phyloP scores from a whole-genome alignment of 1,140 invertebrate genomes.

The Zaprionus inermis region DNA sequence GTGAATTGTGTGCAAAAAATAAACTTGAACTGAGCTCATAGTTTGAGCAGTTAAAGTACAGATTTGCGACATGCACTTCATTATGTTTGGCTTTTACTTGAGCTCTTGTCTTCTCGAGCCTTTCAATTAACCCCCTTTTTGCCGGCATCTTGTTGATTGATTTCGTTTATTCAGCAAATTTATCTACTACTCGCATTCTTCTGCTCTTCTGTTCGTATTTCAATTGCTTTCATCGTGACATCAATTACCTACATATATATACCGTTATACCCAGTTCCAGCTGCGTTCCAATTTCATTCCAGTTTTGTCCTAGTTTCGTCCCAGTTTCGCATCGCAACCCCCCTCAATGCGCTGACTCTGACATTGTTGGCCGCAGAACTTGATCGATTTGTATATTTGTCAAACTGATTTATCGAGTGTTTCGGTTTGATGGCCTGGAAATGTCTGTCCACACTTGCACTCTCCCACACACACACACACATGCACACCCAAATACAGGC shows the following conservation, averaged over 20 bases:
- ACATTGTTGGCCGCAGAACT: conserved; percentile 44
- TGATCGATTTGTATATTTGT: conserved; percentile 77
- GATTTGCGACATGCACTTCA: background rate
- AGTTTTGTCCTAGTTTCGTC: background rate
- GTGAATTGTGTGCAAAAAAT: background rate
- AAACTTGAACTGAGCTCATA: background rate
- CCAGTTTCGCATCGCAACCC: background rate
- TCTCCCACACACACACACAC: conserved; percentile 18
- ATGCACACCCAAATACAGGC: background rate
- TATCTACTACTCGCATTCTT: background rate
- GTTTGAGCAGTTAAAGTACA: background rate
- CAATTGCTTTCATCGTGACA: background rate
- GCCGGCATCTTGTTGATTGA: background rate
- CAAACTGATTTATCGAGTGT: conserved; percentile 77
- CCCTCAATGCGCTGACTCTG: background rate
- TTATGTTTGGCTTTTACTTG: background rate
- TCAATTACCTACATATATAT: conserved; percentile 5
- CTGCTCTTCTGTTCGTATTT: background rate
- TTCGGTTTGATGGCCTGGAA: conserved; percentile 74
- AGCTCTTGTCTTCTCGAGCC: background rate
- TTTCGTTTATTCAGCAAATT: conserved; percentile 5
- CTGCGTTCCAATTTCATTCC: background rate
- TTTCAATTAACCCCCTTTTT: conserved; percentile 1
- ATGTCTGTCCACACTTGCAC: conserved; percentile 46
- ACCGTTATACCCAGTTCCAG: background rate